phyloP scores from a whole-genome alignment of 2,888 invertebrate species.

The Cephus runcator region DNA sequence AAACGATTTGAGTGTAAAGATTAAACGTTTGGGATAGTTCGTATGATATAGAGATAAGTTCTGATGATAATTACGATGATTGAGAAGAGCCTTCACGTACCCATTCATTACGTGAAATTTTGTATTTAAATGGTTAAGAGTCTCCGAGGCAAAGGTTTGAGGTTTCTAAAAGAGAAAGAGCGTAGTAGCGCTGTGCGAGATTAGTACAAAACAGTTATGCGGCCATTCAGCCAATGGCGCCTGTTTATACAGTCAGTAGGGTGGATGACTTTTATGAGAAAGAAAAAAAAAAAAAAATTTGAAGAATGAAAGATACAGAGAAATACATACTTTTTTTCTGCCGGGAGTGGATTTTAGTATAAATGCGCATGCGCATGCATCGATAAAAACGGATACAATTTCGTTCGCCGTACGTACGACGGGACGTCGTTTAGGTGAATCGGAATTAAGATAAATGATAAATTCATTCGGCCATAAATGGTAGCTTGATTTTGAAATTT shows the following conservation, averaged over 20 bases:
- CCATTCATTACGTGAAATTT: neutral
- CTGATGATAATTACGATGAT: neutral
- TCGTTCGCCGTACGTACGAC: neutral
- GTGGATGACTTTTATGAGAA: neutral
- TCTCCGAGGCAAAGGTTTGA: neutral
- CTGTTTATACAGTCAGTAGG: neutral
- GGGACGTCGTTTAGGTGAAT: neutral
- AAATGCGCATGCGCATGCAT: neutral
- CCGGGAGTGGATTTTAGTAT: neutral
- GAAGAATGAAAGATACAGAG: neutral
- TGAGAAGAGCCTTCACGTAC: neutral
- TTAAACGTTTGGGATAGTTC: neutral
- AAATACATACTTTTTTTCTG: neutral
- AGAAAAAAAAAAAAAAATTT: neutral
- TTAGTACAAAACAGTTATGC: neutral
- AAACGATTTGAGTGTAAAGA: neutral
- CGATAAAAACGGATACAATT: neutral
- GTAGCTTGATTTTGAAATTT: neutral
- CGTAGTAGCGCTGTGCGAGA: neutral
- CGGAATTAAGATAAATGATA: neutral
- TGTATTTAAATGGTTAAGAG: neutral
- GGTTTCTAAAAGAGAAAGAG: neutral
- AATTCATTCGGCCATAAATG: neutral
- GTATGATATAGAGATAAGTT: neutral
- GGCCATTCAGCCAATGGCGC: neutral